Evolutionary conservation across 2,113 vertebrate species (phyloP).

Genomic region (Oryzias celebensis): DNA sequence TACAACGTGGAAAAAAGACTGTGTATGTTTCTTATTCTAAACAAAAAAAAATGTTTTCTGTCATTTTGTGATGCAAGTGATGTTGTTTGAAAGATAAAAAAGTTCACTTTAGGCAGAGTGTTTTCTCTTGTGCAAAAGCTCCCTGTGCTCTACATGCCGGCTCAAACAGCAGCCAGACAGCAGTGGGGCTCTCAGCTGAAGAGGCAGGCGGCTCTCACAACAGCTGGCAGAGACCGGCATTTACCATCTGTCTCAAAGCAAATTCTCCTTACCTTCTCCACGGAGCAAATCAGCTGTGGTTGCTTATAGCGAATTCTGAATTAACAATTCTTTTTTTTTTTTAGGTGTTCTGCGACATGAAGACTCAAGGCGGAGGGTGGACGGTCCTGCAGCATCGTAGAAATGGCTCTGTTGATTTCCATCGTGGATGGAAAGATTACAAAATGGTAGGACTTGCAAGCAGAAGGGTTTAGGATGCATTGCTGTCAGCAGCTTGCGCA

Average conservation of each 20-base stretch:
- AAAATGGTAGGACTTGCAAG: constrained; percentile 69
- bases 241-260: constrained; percentile 10
- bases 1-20: too few species aligned
- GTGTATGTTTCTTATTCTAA: too few species aligned
- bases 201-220: not conserved
- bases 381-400: constrained; percentile 80
- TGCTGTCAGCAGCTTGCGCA: constrained; percentile 1
- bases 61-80: too few species aligned
- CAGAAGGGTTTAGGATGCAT: not conserved
- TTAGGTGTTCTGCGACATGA: constrained; percentile 84
- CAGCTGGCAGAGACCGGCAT: constrained; percentile 6
- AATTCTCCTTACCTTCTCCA: not conserved
- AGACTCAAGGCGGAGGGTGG: constrained; percentile 82
- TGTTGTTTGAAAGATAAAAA: too few species aligned
- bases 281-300: not conserved
- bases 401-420: constrained; percentile 79
- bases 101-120: not conserved
- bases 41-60: too few species aligned
- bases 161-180: constrained; percentile 1
- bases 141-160: not conserved
- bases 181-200: constrained; percentile 17
- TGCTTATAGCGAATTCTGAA: not conserved
- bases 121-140: not conserved
- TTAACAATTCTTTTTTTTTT: not conserved
- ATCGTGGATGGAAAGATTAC: constrained; percentile 82